These are phyloP conservation scores for Leuctra nigra DNA, from an alignment of 2,888 invertebrate genomes.

Conservation along the genomic window DNA sequence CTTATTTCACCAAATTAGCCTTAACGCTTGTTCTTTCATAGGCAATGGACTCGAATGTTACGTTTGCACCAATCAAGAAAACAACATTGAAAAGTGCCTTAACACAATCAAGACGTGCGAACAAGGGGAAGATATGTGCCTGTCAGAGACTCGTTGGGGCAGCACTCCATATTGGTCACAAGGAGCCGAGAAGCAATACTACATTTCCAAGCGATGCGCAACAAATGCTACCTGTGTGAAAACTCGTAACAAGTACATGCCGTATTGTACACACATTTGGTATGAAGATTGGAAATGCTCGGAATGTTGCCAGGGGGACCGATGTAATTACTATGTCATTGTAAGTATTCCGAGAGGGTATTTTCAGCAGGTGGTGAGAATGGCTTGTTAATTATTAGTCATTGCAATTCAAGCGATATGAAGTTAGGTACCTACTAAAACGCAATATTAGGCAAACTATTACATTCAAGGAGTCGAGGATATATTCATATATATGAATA, in stretches of 20 bases:
- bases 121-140: constrained; percentile 76
- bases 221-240: constrained; percentile 70
- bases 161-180: constrained; percentile 94
- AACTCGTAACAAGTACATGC: constrained; percentile 63
- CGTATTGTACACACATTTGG: constrained; percentile 83
- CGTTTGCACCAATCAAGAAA: constrained; percentile 88
- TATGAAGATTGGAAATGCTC: constrained; percentile 96
- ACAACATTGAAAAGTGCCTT: constrained; percentile 86
- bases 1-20: too few relatives aligned
- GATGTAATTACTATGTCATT: constrained; percentile 91
- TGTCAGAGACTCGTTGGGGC: constrained; percentile 89
- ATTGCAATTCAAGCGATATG: too few relatives aligned
- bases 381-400: too few relatives aligned
- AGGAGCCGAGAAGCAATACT: constrained; percentile 87
- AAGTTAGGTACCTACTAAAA: too few relatives aligned
- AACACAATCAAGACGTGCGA: constrained; percentile 89
- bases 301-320: constrained; percentile 92
- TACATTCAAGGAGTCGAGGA: too few relatives aligned
- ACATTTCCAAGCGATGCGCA: constrained; percentile 85
- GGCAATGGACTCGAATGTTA: constrained; percentile 82
- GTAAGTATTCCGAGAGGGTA: too few relatives aligned
- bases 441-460: too few relatives aligned
- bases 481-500: too few relatives aligned
- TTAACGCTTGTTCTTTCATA: too few relatives aligned
- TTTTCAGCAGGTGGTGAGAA: too few relatives aligned